Evolutionary conservation across 2,113 vertebrate genomes (phyloP).

Genomic region (Baryphthengus martii): DNA sequence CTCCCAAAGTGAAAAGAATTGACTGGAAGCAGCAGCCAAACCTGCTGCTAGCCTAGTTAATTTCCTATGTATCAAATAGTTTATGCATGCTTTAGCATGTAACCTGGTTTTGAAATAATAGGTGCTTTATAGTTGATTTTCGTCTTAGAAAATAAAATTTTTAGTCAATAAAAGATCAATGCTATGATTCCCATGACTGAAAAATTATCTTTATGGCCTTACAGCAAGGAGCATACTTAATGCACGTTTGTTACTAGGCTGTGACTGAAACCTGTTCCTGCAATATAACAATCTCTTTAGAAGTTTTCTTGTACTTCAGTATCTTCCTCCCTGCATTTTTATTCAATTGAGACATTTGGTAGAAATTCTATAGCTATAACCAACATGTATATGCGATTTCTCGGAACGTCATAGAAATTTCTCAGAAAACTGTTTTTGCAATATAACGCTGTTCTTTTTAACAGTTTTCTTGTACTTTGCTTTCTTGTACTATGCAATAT

Average conservation of each 20-base stretch:
- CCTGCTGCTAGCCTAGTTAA: not conserved
- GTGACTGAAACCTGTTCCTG: too few relatives aligned
- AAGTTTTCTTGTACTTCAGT: too few relatives aligned
- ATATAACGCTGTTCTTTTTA: too few relatives aligned
- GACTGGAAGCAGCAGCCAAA: not conserved
- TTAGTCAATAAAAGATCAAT: not conserved
- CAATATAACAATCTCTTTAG: too few relatives aligned
- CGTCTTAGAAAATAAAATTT: not conserved
- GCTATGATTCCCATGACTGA: not conserved
- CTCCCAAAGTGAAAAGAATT: not conserved
- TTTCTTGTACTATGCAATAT: too few relatives aligned
- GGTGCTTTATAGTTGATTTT: not conserved
- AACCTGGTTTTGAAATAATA: not conserved
- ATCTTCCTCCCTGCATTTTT: too few relatives aligned
- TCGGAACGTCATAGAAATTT: too few relatives aligned
- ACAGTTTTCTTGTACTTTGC: too few relatives aligned
- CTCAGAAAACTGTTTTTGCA: too few relatives aligned
- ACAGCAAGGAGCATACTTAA: not conserved
- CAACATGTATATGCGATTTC: too few relatives aligned
- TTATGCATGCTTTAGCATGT: not conserved
- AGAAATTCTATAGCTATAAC: too few relatives aligned
- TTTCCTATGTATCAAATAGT: not conserved
- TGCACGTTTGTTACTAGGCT: not conserved
- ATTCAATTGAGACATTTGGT: too few relatives aligned
- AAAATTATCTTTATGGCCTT: not conserved